These are phyloP conservation scores for Phyto melanocephala DNA, from an alignment of 2,888 invertebrate genomes.

Conservation along the genomic window DNA sequence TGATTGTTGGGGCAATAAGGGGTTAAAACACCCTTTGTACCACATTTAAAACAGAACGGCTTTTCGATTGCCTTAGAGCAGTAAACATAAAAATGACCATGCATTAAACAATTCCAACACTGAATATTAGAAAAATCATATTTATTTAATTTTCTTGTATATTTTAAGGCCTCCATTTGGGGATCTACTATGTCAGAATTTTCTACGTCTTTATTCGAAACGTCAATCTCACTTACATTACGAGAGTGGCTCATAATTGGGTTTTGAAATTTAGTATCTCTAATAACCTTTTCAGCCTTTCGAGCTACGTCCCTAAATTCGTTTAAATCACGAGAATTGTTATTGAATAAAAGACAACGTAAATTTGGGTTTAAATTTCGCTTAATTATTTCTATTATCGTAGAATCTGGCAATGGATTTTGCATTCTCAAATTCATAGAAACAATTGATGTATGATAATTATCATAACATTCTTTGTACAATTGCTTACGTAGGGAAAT, in stretches of 20 bases:
- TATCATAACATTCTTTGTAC: neutral
- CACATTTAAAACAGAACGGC: conserved; percentile 28
- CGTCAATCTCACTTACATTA: neutral
- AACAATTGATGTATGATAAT: neutral
- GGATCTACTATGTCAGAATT: neutral
- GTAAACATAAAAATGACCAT: neutral
- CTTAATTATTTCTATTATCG: neutral
- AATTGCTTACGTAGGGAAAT: neutral
- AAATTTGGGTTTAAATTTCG: neutral
- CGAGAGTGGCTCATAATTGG: neutral
- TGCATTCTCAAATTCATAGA: neutral
- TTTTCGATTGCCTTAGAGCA: neutral
- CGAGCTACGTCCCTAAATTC: neutral
- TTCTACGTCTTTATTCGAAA: neutral
- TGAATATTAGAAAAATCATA: neutral
- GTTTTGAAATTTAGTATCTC: neutral
- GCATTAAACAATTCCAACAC: conserved; percentile 2
- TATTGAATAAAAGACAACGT: neutral
- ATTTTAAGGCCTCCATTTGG: conserved; percentile 10
- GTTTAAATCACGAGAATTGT: neutral
- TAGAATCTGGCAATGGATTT: neutral
- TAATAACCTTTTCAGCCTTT: neutral
- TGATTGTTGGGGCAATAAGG: neutral
- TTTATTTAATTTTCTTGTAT: neutral
- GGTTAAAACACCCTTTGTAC: neutral